phyloP scores from a whole-genome alignment of 1,140 invertebrate genomes.

The Drosophila lowei region DNA sequence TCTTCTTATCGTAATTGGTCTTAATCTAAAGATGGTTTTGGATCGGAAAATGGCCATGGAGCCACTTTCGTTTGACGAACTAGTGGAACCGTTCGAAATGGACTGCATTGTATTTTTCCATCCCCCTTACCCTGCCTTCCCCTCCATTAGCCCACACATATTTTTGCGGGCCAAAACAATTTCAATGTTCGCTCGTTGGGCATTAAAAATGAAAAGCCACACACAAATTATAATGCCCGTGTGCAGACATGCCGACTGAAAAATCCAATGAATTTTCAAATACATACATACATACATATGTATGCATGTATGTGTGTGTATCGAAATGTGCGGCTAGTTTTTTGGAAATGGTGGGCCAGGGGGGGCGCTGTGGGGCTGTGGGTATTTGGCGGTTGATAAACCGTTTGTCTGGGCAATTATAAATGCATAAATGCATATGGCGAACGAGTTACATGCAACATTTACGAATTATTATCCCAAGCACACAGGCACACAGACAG shows the following conservation, averaged over 20 bases:
- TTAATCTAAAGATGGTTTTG: too few species aligned
- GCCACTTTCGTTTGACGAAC: too few species aligned
- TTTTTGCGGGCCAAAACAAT: constrained; percentile 9
- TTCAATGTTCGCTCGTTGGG: constrained; percentile 19
- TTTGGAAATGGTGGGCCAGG: neutral
- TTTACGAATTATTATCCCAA: constrained; percentile 40
- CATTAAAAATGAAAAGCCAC: constrained; percentile 57
- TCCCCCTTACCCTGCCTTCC: too few species aligned
- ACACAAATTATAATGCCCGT: constrained; percentile 23
- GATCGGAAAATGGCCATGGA: too few species aligned
- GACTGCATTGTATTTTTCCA: too few species aligned
- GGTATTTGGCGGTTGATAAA: constrained; percentile 35
- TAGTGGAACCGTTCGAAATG: too few species aligned
- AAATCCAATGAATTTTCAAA: constrained; percentile 70
- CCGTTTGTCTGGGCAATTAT: constrained; percentile 43
- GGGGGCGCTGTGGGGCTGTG: neutral
- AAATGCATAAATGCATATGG: constrained; percentile 59
- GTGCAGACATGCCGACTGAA: constrained; percentile 1
- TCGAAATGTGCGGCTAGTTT: constrained; percentile 33
- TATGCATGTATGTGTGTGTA: constrained; percentile 3
- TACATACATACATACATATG: constrained; percentile 7
- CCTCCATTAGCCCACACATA: neutral
- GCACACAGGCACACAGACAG: neutral
- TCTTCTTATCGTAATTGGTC: too few species aligned
- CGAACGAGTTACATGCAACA: constrained; percentile 19